Base-by-base conservation (phyloP, 2,888 invertebrate species). In the Apodemia duryi region DNA sequence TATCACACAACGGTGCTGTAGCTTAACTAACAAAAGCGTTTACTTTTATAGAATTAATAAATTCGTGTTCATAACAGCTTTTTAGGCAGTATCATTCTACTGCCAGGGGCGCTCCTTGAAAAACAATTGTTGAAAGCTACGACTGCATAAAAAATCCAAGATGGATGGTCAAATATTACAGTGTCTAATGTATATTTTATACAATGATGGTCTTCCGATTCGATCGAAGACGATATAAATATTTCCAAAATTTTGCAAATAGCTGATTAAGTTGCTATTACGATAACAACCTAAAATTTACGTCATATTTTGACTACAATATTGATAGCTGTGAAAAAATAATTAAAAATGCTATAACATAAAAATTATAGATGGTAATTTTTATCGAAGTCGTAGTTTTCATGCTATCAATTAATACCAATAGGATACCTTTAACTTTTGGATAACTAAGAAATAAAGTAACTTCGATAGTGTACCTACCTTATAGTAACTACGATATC, bases 41-140 rank as follows among this genome's bases (percentile, higher is more conserved):
- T 28, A 46, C 46, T 46, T 13, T 46, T 46, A 57, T 32, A 11
- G 32, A 29, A 57, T 68, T 68, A 71, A 70, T 68, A 65, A 70
- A 10, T 71, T 70, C 87, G 89, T 89, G 90, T 90, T 91, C 91
- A 90, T 90, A 87, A 88, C 91, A 83, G 84, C 89, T 88, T 69
- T 67, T 63, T 60, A 64, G 46, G 46, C 4, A 13, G 46, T 5
- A 4, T 46, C 46, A 0, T 46, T 13, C 13, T 13, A 46, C 13
- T 46, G 13, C 13, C 46, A 13, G 13, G 13, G n/a, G 13, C 46
- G 46, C 13, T 46, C 5, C 5, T 46, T 46, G 5, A 46, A 46
- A 46, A 46, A 46, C 1, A 11, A 11, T n/a, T 3, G 4, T 46
- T 6, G 46, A 2, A 13, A 13, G 2, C 5, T 46, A 46, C 13